Percentiles rank a stretch among this genome's conserved stretches.
Evolutionary conservation across 23 tunicate species (phyloP).

Genomic region (Ciona savignyi): DNA sequence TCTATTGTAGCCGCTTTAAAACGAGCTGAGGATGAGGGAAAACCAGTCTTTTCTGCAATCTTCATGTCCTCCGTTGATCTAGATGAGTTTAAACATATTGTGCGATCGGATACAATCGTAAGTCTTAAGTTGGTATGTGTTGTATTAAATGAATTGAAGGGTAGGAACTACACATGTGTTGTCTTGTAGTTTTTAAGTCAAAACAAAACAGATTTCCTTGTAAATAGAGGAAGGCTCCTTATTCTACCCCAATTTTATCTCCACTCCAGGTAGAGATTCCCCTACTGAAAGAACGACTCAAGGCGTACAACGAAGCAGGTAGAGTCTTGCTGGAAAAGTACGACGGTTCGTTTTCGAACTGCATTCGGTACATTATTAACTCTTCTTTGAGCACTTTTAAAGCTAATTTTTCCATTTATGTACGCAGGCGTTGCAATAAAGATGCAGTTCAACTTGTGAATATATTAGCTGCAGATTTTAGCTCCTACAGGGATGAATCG

Average conservation of each 20-base stretch:
- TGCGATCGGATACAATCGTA: conserved; percentile 43
- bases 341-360: conserved; percentile 65
- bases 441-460: conserved; percentile 48
- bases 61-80: conserved; percentile 44
- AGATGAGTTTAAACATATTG: conserved; percentile 26
- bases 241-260: too few species aligned
- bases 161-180: too few species aligned
- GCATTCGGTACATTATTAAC: conserved; percentile 28
- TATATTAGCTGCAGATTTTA: conserved; percentile 28
- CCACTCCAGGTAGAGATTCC: conserved; percentile 44
- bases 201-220: too few species aligned
- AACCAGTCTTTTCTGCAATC: conserved; percentile 44
- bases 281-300: conserved; percentile 43
- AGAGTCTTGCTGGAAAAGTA: conserved; percentile 49
- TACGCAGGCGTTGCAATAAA: conserved; percentile 49
- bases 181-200: too few species aligned
- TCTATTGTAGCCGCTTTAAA: conserved; percentile 74
- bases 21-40: conserved; percentile 66
- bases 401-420: too few species aligned
- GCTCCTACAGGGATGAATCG: conserved; percentile 42
- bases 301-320: conserved; percentile 69
- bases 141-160: too few species aligned
- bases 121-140: too few species aligned
- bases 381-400: too few species aligned
- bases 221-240: too few species aligned